Base-by-base conservation (phyloP, 2,888 invertebrate genomes). In the Horisme vitalbata region DNA sequence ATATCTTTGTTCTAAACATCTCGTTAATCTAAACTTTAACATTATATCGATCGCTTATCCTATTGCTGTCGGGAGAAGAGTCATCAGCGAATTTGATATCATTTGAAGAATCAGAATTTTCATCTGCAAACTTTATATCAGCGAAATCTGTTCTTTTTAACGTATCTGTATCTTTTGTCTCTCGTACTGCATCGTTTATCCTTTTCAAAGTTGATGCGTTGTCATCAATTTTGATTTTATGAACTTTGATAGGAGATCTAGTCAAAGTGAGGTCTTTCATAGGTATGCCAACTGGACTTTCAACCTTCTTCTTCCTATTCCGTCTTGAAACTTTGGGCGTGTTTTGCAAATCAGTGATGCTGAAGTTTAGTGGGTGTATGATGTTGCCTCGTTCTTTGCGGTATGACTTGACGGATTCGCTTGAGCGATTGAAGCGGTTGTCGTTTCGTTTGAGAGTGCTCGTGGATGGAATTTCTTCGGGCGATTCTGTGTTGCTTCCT, bases 61-160 rank as follows among this genome's bases (percentile, higher is more conserved):
- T 77, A 70, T 89, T 89, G 59, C 86, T 87, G 59, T 89, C 89
- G 1, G 89, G 87, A 1, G 89, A 88, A 1, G 89, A 88, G 56
- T 87, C 89, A 44, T 87, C 90, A 8, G 81, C 86, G 54, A 85
- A 88, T 61, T 83, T 85, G 4, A 88, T 86, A 59, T 90, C 89
- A 51, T 79, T 83, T 0, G 90, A 90, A 13, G 88, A 87, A 64
- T 92, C 92, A 1, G 92, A 93, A 57, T 91, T 92, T 21, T 94
- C 94, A 63, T 95, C 95, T 4, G 93, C 95, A 69, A 93, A 95
- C 65, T 91, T 93, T 33, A 95, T 92, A 58, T 94, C 94, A 38
- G 91, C 91, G 41, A 93, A 81, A 59, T 91, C 91, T 33, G 91
- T 90, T 57, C 91, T 88, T 63, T 91, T 92, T 7, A 92, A 67